Evolutionary conservation across 2,797 vertebrate genomes (phyloP).

Genomic region (Taeniopygia guttata): DNA sequence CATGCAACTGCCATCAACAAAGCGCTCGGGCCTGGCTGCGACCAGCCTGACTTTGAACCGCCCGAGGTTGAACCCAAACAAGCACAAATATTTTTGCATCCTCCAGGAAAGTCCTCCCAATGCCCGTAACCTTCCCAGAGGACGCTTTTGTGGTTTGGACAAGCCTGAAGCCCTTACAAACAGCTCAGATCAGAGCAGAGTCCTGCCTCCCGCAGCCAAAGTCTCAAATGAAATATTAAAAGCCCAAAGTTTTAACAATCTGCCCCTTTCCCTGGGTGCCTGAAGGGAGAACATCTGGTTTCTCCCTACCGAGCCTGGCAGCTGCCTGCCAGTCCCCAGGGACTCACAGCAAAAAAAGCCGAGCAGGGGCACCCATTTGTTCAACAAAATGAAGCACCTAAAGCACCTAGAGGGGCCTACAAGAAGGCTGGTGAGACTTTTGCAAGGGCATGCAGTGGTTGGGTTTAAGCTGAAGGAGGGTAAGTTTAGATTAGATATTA

Average conservation of each 20-base stretch:
- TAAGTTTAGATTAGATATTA: not conserved
- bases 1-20: not conserved
- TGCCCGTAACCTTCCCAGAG: not conserved
- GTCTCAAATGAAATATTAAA: not conserved
- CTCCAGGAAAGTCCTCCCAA: not conserved
- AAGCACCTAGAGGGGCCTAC: not conserved
- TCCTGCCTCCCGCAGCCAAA: not conserved
- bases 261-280: not conserved
- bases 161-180: not conserved
- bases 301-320: not conserved
- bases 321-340: not conserved
- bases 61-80: not conserved
- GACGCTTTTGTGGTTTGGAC: not conserved
- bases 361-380: not conserved
- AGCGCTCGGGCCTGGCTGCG: not conserved
- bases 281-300: not conserved
- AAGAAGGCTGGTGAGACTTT: not conserved
- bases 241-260: not conserved
- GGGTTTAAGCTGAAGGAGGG: not conserved
- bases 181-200: not conserved
- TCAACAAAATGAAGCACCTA: not conserved
- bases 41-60: not conserved
- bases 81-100: conserved; percentile 5
- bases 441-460: not conserved
- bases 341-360: not conserved